Conservation (phyloP, 2,888 invertebrate genomes). For the Erebia aethiops region DNA sequence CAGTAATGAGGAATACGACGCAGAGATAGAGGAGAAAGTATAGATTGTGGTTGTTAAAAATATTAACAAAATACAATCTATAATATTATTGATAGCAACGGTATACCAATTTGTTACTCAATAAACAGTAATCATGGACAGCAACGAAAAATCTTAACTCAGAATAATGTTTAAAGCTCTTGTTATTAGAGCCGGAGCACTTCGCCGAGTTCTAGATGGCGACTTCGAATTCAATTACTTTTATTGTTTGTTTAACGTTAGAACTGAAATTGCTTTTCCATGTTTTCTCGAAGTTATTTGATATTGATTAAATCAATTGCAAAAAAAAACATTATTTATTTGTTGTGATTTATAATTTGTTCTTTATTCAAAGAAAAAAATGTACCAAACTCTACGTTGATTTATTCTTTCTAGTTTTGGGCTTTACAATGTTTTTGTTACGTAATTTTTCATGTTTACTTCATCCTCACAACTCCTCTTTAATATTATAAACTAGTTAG, state of each 20-base stretch:
- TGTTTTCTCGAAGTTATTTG: constrained; percentile 19
- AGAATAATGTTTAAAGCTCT: constrained; percentile 17
- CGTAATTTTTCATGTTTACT: too few species aligned
- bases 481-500: too few species aligned
- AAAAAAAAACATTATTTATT: neutral
- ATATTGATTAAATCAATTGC: constrained; percentile 9
- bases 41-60: neutral
- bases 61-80: neutral
- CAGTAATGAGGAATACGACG: too few species aligned
- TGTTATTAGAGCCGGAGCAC: constrained; percentile 19
- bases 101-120: neutral
- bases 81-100: too few species aligned
- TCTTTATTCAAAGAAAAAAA: too few species aligned
- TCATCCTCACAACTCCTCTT: too few species aligned
- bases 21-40: too few species aligned
- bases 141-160: constrained; percentile 1
- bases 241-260: constrained; percentile 27
- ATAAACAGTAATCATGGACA: constrained; percentile 6
- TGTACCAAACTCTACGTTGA: too few species aligned
- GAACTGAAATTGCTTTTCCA: constrained; percentile 21
- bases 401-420: too few species aligned
- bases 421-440: too few species aligned
- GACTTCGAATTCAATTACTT: constrained; percentile 34
- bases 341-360: neutral
- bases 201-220: constrained; percentile 26